Conservation (phyloP, 2,113 vertebrate species). For the Machaerirhynchus nigripectus region DNA sequence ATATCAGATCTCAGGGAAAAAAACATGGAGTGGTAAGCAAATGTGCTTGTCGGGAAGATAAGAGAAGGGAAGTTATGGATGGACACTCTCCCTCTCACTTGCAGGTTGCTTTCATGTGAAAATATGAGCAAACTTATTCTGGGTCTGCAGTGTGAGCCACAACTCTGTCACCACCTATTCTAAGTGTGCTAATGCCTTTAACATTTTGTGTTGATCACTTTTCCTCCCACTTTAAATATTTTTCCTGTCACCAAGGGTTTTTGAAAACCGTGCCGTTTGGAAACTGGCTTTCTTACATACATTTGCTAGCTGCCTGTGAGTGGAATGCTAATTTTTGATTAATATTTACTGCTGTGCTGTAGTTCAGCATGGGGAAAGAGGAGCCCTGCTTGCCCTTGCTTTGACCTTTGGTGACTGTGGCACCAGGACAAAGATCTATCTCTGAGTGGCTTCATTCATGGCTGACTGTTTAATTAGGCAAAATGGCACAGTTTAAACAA, state of each 20-base stretch:
- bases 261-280: neutral
- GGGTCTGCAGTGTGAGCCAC: neutral
- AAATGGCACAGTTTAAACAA: neutral
- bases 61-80: neutral
- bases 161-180: neutral
- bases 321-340: neutral
- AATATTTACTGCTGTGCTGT: neutral
- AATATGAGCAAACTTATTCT: neutral
- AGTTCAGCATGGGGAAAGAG: neutral
- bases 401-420: neutral
- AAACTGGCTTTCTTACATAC: neutral
- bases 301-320: neutral
- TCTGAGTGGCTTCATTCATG: slow-evolving; percentile 10
- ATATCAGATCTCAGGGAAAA: neutral
- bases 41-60: neutral
- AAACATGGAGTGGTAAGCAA: neutral
- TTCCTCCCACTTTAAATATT: neutral
- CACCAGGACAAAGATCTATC: neutral
- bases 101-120: neutral
- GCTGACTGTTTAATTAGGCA: slow-evolving; percentile 2
- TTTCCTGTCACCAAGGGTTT: neutral
- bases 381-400: neutral
- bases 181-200: neutral
- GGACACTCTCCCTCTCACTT: neutral
- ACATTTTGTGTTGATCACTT: neutral